Base-by-base conservation (phyloP, 2,888 invertebrate species). In the Creontiades dilutus region DNA sequence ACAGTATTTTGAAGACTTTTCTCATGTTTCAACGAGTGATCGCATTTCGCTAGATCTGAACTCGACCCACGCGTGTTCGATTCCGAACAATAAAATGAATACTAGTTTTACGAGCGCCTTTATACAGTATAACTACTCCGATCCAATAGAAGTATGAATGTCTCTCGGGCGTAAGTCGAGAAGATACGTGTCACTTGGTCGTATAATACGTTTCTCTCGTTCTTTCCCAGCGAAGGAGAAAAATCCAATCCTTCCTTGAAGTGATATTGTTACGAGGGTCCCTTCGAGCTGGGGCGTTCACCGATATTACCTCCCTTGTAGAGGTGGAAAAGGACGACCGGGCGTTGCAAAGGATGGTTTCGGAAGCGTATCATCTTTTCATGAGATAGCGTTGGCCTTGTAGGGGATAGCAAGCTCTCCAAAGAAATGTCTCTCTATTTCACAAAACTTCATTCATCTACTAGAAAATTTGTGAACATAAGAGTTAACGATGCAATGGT, bases 211-310 rank as follows among this genome's bases (percentile, higher is more conserved):
- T 68, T 68, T 68, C 68, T 23, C 13, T 2, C 68, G n/a, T 12
- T 23, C 23, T 11, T 7, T 0, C 2, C n/a, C 5, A 23, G 13
- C 12, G 23, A 68, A 68, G 68, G 68, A 68, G 11, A 11, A 68
- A 68, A 68, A 68, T 68, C 68, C 68, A 68, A 68, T 68, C 68
- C 68, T 68, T 68, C 68, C 68, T 27, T 19, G 68, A 68, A 68
- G 68, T 68, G 68, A 68, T 68, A 68, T 68, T 68, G 68, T 68
- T 68, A 68, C 68, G 68, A 23, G 23, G 23, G 52, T 52, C 27
- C 13, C 27, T 19, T 23, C 68, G 68, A 37, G 37, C 23, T 68
- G 68, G 68, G 68, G 68, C 68, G 68, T 68, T 68, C 23, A 68
- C 68, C 11, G 68, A 68, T 68, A 68, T 68, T 68, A 23, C 68